Base-by-base conservation (phyloP, 2,888 invertebrate species). In the Caenorhabditis sp. region DNA sequence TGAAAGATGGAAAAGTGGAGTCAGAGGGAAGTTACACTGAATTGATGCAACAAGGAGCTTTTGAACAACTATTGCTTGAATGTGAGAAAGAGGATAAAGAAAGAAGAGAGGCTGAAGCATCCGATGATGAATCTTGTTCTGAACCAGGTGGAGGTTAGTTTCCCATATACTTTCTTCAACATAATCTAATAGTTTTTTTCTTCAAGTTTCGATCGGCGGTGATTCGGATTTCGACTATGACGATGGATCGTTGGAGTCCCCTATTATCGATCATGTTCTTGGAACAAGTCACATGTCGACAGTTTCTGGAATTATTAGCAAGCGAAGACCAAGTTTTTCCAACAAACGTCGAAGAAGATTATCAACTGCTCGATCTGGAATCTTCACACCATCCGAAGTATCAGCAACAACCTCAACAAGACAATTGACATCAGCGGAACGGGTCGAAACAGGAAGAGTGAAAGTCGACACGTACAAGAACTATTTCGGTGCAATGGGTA, bases 1-100 rank as follows among this genome's bases (percentile, higher is more conserved):
- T 99, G 86, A 93, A 93, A 81, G 84, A 86, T 24, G 86, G 86
- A 17, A 72, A 76, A 58, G 80, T 86, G 57, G 78, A 79, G 19
- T 77, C 77, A 36, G 81, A 83, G 50, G 86, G 86, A 43, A 82
- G 75, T 49, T 87, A 85, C 59, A 70, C 73, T 6, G 86, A 87
- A 51, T 58, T 86, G 74, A 83, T 76, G 77, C 69, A 78, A 61
- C 79, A 78, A 51, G 86, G 85, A 24, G 84, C 83, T 4, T 76
- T 86, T 31, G 77, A 77, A 26, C 83, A 83, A 31, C 67, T 86
- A 17, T 50, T 86, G 55, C 78, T 81, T 26, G 85, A 86, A 66
- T 86, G 86, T 58, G 79, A 84, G 54, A 59, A 80, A 59, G 81
- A 82, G 65, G 77, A 78, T 58, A 58, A 68, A 10, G 67, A 76